These are phyloP conservation scores for Jacana jacana DNA, from an alignment of 2,113 vertebrate species.

Conservation along the genomic window DNA sequence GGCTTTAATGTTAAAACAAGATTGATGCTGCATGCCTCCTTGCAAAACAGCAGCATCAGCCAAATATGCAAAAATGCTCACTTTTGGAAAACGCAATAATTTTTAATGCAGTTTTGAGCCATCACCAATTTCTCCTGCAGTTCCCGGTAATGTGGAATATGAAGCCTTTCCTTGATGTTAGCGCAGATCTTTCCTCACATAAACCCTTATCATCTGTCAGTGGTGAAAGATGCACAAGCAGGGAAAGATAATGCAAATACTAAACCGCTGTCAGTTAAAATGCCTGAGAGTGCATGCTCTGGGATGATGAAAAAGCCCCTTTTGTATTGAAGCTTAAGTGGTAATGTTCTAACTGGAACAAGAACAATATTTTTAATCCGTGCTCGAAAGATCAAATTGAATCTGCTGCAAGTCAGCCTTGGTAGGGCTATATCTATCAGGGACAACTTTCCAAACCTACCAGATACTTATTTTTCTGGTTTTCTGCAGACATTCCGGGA, in stretches of 20 bases:
- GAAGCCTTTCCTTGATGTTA: slow-evolving; percentile 3
- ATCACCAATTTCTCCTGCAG: background rate
- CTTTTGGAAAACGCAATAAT: background rate
- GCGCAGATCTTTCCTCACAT: slow-evolving; percentile 12
- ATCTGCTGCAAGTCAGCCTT: slow-evolving; percentile 36
- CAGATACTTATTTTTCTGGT: slow-evolving; percentile 3
- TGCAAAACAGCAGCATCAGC: background rate
- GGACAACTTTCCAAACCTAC: background rate
- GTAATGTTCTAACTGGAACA: slow-evolving; percentile 50
- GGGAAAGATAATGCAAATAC: slow-evolving; percentile 64
- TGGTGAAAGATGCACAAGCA: slow-evolving; percentile 36
- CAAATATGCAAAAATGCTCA: background rate
- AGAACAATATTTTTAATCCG: slow-evolving; percentile 70
- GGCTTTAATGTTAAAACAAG: background rate
- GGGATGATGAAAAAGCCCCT: slow-evolving; percentile 57
- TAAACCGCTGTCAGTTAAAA: slow-evolving; percentile 49
- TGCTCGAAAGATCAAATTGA: slow-evolving; percentile 69
- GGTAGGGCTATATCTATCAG: slow-evolving; percentile 50
- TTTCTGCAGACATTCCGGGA: background rate
- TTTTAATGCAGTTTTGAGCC: background rate
- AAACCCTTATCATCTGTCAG: slow-evolving; percentile 37
- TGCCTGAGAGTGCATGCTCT: background rate
- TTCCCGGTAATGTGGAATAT: background rate
- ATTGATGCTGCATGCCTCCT: background rate
- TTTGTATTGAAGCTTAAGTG: slow-evolving; percentile 54